These are phyloP conservation scores for Stegostoma tigrinum DNA, from an alignment of 2,113 vertebrate genomes.

Conservation along the genomic window DNA sequence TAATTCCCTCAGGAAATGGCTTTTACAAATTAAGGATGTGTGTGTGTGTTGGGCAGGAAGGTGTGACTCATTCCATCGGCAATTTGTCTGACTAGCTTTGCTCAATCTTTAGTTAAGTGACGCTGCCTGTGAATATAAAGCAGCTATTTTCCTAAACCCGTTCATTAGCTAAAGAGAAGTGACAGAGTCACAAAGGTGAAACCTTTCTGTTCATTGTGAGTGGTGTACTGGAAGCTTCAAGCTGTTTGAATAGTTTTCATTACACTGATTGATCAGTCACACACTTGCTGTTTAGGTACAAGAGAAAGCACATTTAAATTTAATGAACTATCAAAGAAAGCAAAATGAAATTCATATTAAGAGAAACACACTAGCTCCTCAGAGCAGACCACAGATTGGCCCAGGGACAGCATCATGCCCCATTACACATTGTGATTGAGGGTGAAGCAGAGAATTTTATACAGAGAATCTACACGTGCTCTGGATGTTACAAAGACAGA, in stretches of 20 bases:
- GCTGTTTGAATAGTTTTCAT: conserved; percentile 32
- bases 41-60: not conserved
- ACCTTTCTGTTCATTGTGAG: not conserved
- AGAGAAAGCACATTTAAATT: conserved; percentile 44
- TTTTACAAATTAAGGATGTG: not conserved
- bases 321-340: conserved; percentile 52
- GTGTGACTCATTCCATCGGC: not conserved
- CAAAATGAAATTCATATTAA: conserved; percentile 16
- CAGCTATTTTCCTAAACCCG: not conserved
- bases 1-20: not conserved
- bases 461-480: not conserved
- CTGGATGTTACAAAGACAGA: not conserved
- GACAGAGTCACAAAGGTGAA: not conserved
- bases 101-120: not conserved
- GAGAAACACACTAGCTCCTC: conserved; percentile 47
- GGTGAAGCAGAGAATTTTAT: not conserved
- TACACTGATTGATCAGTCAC: conserved; percentile 43
- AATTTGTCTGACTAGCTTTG: not conserved
- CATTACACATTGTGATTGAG: not conserved
- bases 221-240: not conserved
- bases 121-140: not conserved
- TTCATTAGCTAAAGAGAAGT: not conserved
- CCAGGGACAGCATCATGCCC: not conserved
- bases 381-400: conserved; percentile 30
- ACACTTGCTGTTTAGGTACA: conserved; percentile 48